Conservation (phyloP, 2,797 vertebrate species). For the Cossypha polioptera region DNA sequence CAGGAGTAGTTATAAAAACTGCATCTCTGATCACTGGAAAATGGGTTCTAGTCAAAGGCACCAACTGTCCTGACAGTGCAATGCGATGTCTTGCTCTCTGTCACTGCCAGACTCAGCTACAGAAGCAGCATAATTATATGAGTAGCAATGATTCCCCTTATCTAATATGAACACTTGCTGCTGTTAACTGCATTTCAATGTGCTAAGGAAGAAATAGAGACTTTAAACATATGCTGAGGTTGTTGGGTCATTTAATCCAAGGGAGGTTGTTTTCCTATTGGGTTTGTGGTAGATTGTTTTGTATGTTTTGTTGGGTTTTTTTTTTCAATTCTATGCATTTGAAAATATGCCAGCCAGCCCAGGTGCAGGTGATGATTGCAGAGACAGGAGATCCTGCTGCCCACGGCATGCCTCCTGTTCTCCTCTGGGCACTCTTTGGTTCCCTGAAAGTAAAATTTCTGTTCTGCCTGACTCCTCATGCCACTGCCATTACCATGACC, state of each 20-base stretch:
- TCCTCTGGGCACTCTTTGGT: not conserved
- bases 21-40: conserved; percentile 45
- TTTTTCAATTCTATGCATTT: not conserved
- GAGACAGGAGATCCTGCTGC: not conserved
- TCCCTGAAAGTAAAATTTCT: not conserved
- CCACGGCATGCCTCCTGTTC: not conserved
- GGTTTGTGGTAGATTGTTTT: not conserved
- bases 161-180: conserved; percentile 81
- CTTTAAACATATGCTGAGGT: conserved; percentile 62
- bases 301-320: fast-evolving
- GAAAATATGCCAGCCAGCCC: not conserved
- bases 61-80: conserved; percentile 46
- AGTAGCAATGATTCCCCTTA: conserved; percentile 78
- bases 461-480: not conserved
- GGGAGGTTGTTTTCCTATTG: not conserved
- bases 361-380: not conserved
- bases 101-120: conserved; percentile 57
- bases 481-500: not conserved
- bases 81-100: conserved; percentile 56
- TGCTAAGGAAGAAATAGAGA: conserved; percentile 56
- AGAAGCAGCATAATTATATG: conserved; percentile 73
- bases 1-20: conserved; percentile 47
- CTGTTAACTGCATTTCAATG: conserved; percentile 72
- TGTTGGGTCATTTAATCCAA: not conserved
- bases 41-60: conserved; percentile 56